phyloP scores from a whole-genome alignment of 2,888 invertebrate genomes.

The Ennomos erosarius region DNA sequence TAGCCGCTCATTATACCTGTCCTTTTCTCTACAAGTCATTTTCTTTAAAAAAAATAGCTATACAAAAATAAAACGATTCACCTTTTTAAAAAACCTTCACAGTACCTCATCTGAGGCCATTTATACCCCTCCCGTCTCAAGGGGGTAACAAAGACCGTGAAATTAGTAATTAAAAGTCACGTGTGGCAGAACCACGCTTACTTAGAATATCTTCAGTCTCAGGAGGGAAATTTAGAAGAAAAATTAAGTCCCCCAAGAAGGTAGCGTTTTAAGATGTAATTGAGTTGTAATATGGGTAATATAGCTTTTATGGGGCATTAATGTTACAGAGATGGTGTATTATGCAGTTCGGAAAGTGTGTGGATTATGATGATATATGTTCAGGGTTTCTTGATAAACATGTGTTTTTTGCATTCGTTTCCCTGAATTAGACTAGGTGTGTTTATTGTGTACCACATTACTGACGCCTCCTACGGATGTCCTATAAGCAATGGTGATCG shows the following conservation, averaged over 20 bases:
- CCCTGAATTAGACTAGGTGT: too few species aligned
- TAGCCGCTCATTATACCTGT: too few species aligned
- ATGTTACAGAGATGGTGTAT: conserved; percentile 11
- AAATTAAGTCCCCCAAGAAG: conserved; percentile 25
- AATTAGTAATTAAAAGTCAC: conserved; percentile 81
- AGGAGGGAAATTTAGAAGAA: conserved; percentile 36
- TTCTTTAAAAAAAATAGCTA: too few species aligned
- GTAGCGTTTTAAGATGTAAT: conserved; percentile 21
- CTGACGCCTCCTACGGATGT: too few species aligned
- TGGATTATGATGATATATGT: neutral
- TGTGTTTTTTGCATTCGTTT: too few species aligned
- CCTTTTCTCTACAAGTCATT: too few species aligned
- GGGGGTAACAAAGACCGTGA: conserved; percentile 74
- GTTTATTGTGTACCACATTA: too few species aligned
- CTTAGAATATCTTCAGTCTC: conserved; percentile 53
- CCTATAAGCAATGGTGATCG: too few species aligned
- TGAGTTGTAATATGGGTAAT: conserved; percentile 20
- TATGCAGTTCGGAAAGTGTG: conserved; percentile 3
- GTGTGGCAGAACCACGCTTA: conserved; percentile 57
- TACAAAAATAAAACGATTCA: too few species aligned
- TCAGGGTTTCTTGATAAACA: neutral
- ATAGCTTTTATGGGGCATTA: conserved; percentile 21
- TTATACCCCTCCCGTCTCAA: conserved; percentile 53
- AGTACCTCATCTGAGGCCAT: conserved; percentile 48
- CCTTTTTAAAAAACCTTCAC: conserved; percentile 24